Conservation (phyloP, 2,888 invertebrate species). For the Ophion ellenae region DNA sequence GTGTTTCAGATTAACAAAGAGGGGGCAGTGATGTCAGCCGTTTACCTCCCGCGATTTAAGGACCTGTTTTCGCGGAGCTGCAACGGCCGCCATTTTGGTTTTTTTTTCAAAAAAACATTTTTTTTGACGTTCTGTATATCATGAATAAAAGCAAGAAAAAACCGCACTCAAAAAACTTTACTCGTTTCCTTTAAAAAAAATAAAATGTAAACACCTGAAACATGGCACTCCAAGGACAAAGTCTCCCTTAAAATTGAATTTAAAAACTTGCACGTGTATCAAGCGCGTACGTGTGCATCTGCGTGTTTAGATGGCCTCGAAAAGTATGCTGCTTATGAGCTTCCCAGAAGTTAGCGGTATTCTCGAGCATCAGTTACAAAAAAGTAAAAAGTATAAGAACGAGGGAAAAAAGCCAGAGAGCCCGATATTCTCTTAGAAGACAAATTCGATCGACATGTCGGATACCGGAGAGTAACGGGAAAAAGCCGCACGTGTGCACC, state of each 20-base stretch:
- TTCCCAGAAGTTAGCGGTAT: conserved; percentile 81
- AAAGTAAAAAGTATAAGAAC: conserved; percentile 16
- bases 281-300: not conserved
- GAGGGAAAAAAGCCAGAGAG: conserved; percentile 58
- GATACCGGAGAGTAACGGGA: conserved; percentile 73
- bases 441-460: conserved; percentile 54
- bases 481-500: conserved; percentile 45
- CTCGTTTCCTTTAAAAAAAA: too few relatives aligned
- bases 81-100: too few relatives aligned
- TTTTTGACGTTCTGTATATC: too few relatives aligned
- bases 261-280: not conserved
- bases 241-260: not conserved
- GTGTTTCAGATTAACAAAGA: too few relatives aligned
- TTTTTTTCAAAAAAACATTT: too few relatives aligned
- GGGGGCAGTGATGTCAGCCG: too few relatives aligned
- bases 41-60: too few relatives aligned
- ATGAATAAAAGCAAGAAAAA: too few relatives aligned
- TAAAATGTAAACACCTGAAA: too few relatives aligned
- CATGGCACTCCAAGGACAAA: too few relatives aligned
- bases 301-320: conserved; percentile 21
- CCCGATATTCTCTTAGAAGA: conserved; percentile 35
- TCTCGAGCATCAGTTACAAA: conserved; percentile 46
- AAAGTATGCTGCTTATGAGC: conserved; percentile 69
- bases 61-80: too few relatives aligned
- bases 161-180: too few relatives aligned